phyloP scores from a whole-genome alignment of 2,113 vertebrate genomes.

The Mirounga angustirostris region DNA sequence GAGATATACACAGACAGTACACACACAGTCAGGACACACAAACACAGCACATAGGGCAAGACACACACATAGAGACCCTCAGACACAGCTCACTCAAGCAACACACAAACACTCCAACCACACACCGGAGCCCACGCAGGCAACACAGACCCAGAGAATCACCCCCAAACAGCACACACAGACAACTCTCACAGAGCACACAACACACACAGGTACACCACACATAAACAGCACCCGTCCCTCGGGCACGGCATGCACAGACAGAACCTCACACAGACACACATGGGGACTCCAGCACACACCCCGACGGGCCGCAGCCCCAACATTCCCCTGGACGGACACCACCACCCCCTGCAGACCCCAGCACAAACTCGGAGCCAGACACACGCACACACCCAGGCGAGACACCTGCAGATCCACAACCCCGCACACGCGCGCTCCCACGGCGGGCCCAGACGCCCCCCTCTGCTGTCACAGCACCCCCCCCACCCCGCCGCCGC shows the following conservation, averaged over 20 bases:
- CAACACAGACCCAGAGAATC: not conserved
- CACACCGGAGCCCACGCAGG: not conserved
- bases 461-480: conserved; percentile 75
- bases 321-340: conserved; percentile 60
- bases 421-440: conserved; percentile 76
- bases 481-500: conserved; percentile 69
- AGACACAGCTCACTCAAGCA: conserved; percentile 33
- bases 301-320: conserved; percentile 49
- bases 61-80: not conserved
- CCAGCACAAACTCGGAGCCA: conserved; percentile 77
- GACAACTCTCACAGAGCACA: conserved; percentile 60
- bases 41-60: not conserved
- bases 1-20: not conserved
- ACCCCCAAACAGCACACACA: not conserved
- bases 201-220: conserved; percentile 35
- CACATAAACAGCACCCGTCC: conserved; percentile 47
- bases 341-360: conserved; percentile 48
- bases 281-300: conserved; percentile 51
- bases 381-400: conserved; percentile 80
- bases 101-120: conserved; percentile 8
- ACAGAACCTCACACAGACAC: not conserved
- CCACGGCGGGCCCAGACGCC: conserved; percentile 75
- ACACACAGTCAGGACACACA: not conserved
- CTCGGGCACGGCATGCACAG: not conserved
- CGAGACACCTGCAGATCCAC: conserved; percentile 82